These are phyloP conservation scores for Homalodisca vitripennis DNA, from an alignment of 1,140 invertebrate species.

Conservation along the genomic window DNA sequence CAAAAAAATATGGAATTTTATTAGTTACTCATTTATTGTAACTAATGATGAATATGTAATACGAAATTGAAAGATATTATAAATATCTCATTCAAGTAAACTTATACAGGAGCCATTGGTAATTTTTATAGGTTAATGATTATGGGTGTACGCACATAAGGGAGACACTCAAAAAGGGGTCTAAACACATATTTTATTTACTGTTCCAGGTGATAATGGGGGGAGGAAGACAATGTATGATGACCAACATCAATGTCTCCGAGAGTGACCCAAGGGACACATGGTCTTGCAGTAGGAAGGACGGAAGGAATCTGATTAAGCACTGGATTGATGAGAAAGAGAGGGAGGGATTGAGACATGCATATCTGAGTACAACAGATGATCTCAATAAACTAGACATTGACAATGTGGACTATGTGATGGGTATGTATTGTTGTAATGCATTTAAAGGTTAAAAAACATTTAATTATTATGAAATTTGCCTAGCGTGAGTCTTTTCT, in stretches of 20 bases:
- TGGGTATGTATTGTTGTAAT: slow-evolving; percentile 60
- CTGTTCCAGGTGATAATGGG: slow-evolving; percentile 75
- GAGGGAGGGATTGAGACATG: slow-evolving; percentile 51
- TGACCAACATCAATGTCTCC: slow-evolving; percentile 54
- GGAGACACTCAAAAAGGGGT: too few species aligned
- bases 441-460: too few species aligned
- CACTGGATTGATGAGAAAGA: slow-evolving; percentile 65
- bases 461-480: too few species aligned
- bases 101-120: too few species aligned
- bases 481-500: too few species aligned
- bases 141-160: too few species aligned
- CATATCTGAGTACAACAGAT: slow-evolving; percentile 62
- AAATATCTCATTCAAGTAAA: too few species aligned
- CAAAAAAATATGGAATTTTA: too few species aligned
- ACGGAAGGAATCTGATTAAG: slow-evolving; percentile 69
- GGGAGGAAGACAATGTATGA: slow-evolving; percentile 72
- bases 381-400: slow-evolving; percentile 59
- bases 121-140: too few species aligned
- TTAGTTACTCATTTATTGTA: too few species aligned
- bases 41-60: too few species aligned
- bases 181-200: not conserved
- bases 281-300: slow-evolving; percentile 65
- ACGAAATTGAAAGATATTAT: too few species aligned
- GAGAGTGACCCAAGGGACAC: slow-evolving; percentile 60
- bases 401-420: slow-evolving; percentile 63